phyloP scores from a whole-genome alignment of 2,797 vertebrate species.

The Pantherophis alleghaniensis region DNA sequence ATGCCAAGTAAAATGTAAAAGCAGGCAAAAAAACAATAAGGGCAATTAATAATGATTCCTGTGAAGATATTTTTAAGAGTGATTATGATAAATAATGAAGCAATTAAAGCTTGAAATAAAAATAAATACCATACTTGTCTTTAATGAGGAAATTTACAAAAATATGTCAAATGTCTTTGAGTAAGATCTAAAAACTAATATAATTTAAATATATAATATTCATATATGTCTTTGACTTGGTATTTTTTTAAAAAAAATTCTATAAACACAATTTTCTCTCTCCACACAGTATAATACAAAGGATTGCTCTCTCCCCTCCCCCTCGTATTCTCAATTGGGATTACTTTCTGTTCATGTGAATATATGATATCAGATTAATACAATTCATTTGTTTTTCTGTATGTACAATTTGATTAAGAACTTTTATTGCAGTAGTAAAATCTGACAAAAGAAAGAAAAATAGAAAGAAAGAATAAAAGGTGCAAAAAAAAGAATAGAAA shows the following conservation, averaged over 20 bases:
- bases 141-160: neutral
- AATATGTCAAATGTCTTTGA: neutral
- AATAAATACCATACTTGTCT: neutral
- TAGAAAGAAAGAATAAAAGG: too few relatives aligned
- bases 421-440: too few relatives aligned
- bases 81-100: neutral
- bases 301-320: too few relatives aligned
- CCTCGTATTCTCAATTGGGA: neutral
- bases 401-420: too few relatives aligned
- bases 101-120: too few relatives aligned
- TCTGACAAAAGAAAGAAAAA: too few relatives aligned
- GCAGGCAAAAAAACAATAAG: neutral
- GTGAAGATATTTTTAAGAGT: neutral
- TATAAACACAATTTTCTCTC: neutral
- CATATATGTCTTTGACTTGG: neutral
- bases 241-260: neutral
- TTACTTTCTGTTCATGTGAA: too few relatives aligned
- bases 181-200: neutral
- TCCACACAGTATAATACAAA: too few relatives aligned
- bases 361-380: too few relatives aligned
- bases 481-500: too few relatives aligned
- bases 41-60: neutral
- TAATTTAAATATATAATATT: neutral
- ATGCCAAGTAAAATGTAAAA: neutral
- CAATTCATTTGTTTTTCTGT: too few relatives aligned